Conservation (phyloP, 2,113 vertebrate species). For the Antennarius striatus region DNA sequence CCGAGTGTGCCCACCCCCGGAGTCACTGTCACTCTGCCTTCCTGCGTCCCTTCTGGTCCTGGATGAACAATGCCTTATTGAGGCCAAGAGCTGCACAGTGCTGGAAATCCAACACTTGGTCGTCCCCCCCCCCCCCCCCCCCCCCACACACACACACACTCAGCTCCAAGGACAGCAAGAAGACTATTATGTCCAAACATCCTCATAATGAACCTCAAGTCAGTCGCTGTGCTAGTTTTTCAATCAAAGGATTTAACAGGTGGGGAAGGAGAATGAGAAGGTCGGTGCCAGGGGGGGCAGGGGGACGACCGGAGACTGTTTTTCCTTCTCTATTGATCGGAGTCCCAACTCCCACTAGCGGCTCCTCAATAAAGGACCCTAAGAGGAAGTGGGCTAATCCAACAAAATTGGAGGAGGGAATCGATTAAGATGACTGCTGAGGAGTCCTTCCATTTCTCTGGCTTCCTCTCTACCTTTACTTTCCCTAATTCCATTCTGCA, state of each 20-base stretch:
- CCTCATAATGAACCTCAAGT: constrained; percentile 74
- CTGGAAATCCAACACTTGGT: constrained; percentile 72
- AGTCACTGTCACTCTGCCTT: constrained; percentile 53
- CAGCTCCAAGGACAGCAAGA: constrained; percentile 60
- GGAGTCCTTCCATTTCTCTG: constrained; percentile 59
- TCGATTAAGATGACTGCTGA: constrained; percentile 75
- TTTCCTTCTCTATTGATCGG: constrained; percentile 76
- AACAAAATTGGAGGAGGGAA: constrained; percentile 74
- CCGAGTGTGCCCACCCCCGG: constrained; percentile 58
- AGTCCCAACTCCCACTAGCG: constrained; percentile 71
- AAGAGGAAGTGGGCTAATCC: constrained; percentile 80
- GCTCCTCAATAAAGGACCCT: constrained; percentile 67
- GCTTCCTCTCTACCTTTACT: constrained; percentile 51
- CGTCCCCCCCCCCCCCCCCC: constrained; percentile 8
- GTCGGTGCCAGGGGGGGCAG: constrained; percentile 36
- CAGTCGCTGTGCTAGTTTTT: constrained; percentile 63
- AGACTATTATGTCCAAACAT: constrained; percentile 77
- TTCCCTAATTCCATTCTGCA: constrained; percentile 63
- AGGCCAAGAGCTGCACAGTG: constrained; percentile 64
- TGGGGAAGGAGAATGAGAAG: constrained; percentile 46
- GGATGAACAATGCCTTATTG: constrained; percentile 71
- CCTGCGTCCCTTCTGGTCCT: constrained; percentile 52
- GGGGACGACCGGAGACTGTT: constrained; percentile 64
- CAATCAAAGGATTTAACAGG: constrained; percentile 77
- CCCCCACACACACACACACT: too few species aligned